These are phyloP conservation scores for Disparrhopalites patrizii DNA, from an alignment of 2,888 invertebrate genomes.

Conservation along the genomic window DNA sequence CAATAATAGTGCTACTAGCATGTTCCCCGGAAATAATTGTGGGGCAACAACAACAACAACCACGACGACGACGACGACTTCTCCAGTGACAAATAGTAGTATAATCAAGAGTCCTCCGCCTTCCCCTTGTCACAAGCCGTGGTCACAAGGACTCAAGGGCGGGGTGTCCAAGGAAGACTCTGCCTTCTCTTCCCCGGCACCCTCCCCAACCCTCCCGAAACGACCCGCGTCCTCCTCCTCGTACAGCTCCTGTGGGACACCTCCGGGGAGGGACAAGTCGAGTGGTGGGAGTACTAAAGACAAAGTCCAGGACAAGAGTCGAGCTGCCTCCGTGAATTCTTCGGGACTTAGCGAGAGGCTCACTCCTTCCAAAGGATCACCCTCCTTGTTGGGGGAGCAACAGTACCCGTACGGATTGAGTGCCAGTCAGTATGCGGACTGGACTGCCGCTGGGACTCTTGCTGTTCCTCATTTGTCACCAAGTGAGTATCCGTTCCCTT, in stretches of 20 bases:
- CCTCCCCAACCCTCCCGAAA: constrained; percentile 4
- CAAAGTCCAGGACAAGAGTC: constrained; percentile 2
- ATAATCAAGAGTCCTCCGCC: neutral
- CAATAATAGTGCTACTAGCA: too few species aligned
- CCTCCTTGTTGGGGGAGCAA: constrained; percentile 24
- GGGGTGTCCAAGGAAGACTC: too few species aligned
- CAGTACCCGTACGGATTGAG: constrained; percentile 21
- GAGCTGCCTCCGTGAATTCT: constrained; percentile 15
- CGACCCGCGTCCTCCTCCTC: constrained; percentile 40
- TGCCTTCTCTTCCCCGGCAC: too few species aligned
- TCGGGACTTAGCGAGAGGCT: constrained; percentile 1
- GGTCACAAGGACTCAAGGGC: neutral
- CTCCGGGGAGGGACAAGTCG: neutral
- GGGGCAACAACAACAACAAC: neutral
- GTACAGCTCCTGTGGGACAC: neutral
- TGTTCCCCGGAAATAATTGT: neutral
- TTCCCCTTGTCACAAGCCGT: neutral
- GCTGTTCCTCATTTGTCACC: constrained; percentile 38
- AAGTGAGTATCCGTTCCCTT: constrained; percentile 37
- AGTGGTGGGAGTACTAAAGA: neutral
- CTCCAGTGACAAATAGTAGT: neutral
- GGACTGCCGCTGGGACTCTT: constrained; percentile 31
- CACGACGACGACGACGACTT: too few species aligned
- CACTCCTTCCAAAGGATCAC: neutral
- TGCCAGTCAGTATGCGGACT: constrained; percentile 26